Evolutionary conservation across 2,797 vertebrate species (phyloP).

Genomic region (Enteromius afrohamiltoni): DNA sequence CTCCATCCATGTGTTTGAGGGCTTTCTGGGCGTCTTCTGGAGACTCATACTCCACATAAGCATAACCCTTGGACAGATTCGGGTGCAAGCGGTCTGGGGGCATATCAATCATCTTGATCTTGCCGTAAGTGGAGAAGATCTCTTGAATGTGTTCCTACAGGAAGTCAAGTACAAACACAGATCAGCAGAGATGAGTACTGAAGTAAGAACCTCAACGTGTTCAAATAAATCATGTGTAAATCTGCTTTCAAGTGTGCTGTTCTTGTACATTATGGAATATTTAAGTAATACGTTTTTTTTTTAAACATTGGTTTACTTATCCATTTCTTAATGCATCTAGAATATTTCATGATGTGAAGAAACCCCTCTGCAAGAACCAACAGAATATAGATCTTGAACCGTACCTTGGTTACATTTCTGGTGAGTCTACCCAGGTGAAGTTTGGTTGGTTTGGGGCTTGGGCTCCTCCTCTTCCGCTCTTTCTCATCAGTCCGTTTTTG

Average conservation of each 20-base stretch:
- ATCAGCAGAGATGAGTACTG: neutral
- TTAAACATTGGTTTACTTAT: neutral
- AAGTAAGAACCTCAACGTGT: neutral
- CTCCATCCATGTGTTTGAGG: conserved; percentile 90
- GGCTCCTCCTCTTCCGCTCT: conserved; percentile 91
- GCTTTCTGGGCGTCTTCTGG: conserved; percentile 88
- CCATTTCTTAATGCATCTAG: neutral
- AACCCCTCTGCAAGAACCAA: neutral
- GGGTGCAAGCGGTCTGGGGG: conserved; percentile 85
- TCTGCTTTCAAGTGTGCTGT: neutral
- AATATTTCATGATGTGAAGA: neutral
- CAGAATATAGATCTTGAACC: neutral
- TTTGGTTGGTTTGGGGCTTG: conserved; percentile 93
- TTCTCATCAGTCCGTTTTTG: conserved; percentile 94
- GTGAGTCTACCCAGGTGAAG: conserved; percentile 94
- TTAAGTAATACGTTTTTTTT: neutral
- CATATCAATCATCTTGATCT: conserved; percentile 91
- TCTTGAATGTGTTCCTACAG: conserved; percentile 84
- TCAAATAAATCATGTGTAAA: neutral
- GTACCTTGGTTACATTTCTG: conserved; percentile 95
- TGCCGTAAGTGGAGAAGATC: conserved; percentile 88
- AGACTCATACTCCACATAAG: conserved; percentile 88
- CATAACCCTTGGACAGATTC: conserved; percentile 85
- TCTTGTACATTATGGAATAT: neutral
- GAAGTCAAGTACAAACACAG: neutral